Evolutionary conservation across 2,888 invertebrate species (phyloP).

Genomic region (Bombyx huttoni): DNA sequence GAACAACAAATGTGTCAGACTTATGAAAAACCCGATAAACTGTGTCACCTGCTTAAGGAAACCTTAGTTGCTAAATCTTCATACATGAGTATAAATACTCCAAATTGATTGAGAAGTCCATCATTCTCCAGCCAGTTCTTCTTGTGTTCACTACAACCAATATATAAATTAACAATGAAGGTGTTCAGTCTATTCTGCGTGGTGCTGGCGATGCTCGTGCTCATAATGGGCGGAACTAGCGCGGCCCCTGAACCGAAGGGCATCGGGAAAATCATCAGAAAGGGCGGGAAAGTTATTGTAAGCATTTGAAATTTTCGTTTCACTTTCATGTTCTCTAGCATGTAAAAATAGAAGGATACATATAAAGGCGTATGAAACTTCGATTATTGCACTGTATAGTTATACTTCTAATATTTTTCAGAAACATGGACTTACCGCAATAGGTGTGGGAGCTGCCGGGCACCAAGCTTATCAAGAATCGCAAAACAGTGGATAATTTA

Average conservation of each 20-base stretch:
- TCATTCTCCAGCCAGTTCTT: background rate
- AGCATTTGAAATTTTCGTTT: background rate
- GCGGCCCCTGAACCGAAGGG: conserved; percentile 3
- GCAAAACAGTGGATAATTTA: conserved; percentile 4
- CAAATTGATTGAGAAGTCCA: background rate
- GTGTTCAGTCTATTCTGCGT: background rate
- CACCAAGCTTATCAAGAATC: conserved; percentile 10
- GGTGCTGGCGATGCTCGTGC: background rate
- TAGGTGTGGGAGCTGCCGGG: conserved; percentile 10
- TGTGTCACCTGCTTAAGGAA: background rate
- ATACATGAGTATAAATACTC: background rate
- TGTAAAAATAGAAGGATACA: too few species aligned
- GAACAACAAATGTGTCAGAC: background rate
- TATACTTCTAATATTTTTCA: conserved; percentile 3
- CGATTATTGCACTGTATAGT: background rate
- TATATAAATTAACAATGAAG: background rate
- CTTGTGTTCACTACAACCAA: background rate
- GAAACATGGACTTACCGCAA: conserved; percentile 9
- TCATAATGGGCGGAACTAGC: background rate
- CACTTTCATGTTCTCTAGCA: too few species aligned
- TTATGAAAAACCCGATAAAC: background rate
- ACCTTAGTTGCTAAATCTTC: background rate
- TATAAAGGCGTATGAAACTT: too few species aligned
- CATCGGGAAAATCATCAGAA: conserved; percentile 5
- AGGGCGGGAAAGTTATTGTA: conserved; percentile 9